Percentiles rank a stretch among this genome's conserved stretches.
These are phyloP conservation scores for Troides helena DNA, from an alignment of 2,888 invertebrate species.

Conservation along the genomic window DNA sequence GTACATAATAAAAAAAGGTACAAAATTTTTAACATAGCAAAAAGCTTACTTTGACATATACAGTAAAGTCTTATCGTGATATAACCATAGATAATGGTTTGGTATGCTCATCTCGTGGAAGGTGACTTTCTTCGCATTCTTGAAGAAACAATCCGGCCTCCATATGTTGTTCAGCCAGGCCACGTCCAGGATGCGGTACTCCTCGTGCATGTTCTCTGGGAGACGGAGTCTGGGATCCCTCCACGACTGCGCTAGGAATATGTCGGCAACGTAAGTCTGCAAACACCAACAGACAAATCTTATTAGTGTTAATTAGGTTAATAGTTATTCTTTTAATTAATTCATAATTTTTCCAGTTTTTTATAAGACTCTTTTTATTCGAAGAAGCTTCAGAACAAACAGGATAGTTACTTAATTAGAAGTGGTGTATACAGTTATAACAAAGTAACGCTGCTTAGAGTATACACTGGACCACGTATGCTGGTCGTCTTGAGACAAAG, in stretches of 20 bases:
- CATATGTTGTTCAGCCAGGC: constrained; percentile 94
- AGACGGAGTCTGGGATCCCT: constrained; percentile 91
- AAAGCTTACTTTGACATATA: constrained; percentile 93
- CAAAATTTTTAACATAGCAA: no score
- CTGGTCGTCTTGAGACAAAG: no score
- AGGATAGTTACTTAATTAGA: no score
- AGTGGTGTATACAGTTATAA: no score
- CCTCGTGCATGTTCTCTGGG: constrained; percentile 96
- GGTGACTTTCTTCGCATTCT: constrained; percentile 95
- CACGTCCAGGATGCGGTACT: constrained; percentile 92
- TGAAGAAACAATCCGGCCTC: constrained; percentile 96
- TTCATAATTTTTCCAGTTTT: no score
- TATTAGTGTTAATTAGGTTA: no score
- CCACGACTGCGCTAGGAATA: constrained; percentile 96
- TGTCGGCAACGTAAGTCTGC: constrained; percentile 95
- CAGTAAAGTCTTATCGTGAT: constrained; percentile 93
- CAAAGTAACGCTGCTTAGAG: no score
- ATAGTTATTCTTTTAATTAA: no score
- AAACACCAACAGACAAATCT: constrained; percentile 29
- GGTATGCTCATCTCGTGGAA: constrained; percentile 97
- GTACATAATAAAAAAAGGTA: no score
- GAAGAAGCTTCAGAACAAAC: no score
- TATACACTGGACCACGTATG: no score
- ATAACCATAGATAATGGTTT: constrained; percentile 94
- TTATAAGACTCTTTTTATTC: no score